Evolutionary conservation across 2,113 vertebrate species (phyloP).

Genomic region (Tragulus kanchil): DNA sequence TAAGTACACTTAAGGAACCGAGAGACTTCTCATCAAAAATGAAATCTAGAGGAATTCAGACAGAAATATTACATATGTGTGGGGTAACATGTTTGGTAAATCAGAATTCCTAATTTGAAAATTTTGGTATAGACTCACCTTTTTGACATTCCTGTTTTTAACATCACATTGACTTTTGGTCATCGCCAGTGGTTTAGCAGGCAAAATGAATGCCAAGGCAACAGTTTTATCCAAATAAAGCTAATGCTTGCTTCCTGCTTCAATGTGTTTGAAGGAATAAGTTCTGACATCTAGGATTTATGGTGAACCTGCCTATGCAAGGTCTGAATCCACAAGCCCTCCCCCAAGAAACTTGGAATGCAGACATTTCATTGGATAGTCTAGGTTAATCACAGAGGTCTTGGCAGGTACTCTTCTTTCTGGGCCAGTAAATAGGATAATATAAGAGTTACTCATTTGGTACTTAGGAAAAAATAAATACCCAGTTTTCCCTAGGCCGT

Average conservation of each 20-base stretch:
- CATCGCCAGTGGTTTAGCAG: not conserved
- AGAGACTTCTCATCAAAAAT: not conserved
- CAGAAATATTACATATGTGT: not conserved
- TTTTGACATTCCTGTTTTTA: not conserved
- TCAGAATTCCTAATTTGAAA: constrained; percentile 11
- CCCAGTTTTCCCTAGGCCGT: constrained; percentile 16
- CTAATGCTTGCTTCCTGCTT: not conserved
- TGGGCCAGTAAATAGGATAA: constrained; percentile 60
- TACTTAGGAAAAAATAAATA: constrained; percentile 61
- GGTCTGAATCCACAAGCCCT: not conserved
- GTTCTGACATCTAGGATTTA: constrained; percentile 52
- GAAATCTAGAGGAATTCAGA: not conserved
- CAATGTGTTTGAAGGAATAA: not conserved
- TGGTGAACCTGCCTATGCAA: not conserved
- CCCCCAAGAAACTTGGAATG: constrained; percentile 23
- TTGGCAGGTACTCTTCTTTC: constrained; percentile 55
- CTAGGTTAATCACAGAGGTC: constrained; percentile 51
- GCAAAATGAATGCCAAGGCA: not conserved
- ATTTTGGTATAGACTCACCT: not conserved
- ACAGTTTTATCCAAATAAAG: not conserved
- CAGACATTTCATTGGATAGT: constrained; percentile 52
- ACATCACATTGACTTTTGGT: not conserved
- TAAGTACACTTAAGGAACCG: not conserved
- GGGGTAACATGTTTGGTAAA: not conserved
- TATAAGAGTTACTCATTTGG: constrained; percentile 60